Evolutionary conservation across 2,888 invertebrate genomes (phyloP).

Genomic region (Tribolium freemani): DNA sequence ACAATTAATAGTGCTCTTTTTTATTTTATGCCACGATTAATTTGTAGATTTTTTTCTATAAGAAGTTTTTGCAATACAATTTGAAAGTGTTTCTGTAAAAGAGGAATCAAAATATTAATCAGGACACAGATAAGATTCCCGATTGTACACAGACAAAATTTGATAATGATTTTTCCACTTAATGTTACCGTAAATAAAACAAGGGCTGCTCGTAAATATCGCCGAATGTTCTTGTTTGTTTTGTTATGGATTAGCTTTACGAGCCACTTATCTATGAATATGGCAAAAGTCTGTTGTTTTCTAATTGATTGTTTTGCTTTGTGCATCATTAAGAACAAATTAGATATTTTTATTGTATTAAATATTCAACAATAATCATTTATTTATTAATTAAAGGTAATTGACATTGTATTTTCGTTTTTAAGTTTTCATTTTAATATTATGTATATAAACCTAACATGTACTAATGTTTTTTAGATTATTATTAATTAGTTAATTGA

Average conservation of each 20-base stretch:
- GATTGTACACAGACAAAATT: neutral
- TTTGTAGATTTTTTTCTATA: no score
- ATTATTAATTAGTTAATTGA: no score
- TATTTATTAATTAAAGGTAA: neutral
- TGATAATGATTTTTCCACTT: neutral
- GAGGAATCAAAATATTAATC: no score
- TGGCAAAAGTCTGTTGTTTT: conserved; percentile 10
- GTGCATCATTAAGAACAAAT: conserved; percentile 1
- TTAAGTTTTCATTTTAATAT: neutral
- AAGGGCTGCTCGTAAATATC: conserved; percentile 13
- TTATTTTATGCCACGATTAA: no score
- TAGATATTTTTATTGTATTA: neutral
- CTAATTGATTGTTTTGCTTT: conserved; percentile 15
- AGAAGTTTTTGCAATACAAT: neutral
- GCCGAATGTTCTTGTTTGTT: neutral
- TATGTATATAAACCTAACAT: no score
- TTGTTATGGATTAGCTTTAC: conserved; percentile 12
- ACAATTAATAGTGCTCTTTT: no score
- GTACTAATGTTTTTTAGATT: no score
- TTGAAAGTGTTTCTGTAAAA: no score
- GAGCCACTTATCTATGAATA: conserved; percentile 17
- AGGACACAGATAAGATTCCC: neutral
- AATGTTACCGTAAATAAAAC: neutral
- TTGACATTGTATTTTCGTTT: neutral
- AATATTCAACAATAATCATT: neutral